Evolutionary conservation across 2,113 vertebrate genomes (phyloP).

Genomic region (Hypomesus transpacificus): DNA sequence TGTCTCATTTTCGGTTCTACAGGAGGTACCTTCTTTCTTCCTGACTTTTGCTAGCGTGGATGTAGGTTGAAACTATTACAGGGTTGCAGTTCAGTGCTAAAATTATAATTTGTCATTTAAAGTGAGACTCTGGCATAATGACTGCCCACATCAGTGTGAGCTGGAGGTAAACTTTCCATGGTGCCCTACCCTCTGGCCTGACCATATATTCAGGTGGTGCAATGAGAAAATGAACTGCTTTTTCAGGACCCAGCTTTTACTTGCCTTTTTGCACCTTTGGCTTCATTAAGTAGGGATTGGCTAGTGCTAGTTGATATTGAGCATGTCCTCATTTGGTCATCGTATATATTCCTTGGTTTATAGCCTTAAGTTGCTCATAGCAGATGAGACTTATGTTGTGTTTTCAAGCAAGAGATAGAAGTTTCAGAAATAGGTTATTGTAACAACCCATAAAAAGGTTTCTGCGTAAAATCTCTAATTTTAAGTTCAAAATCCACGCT

Average conservation of each 20-base stretch:
- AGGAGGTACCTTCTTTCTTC: not conserved
- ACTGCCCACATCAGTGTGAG: slow-evolving; percentile 3
- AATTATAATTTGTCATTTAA: not conserved
- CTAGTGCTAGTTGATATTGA: not conserved
- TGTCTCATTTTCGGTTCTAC: not conserved
- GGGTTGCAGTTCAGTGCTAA: not conserved
- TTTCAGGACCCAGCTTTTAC: not conserved
- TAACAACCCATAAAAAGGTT: not conserved
- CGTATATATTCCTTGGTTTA: not conserved
- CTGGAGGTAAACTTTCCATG: not conserved
- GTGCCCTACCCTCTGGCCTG: not conserved
- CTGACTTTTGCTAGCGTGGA: too few species aligned
- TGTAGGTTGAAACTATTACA: too few species aligned
- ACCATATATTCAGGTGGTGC: slow-evolving; percentile 1
- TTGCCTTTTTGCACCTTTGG: not conserved
- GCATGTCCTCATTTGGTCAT: slow-evolving; percentile 3
- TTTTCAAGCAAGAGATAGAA: slow-evolving; percentile 4
- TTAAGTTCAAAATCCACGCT: slow-evolving; percentile 10
- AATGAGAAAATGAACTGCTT: slow-evolving; percentile 2
- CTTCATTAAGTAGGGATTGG: slow-evolving; percentile 3
- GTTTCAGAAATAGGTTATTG: not conserved
- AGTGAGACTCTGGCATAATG: not conserved
- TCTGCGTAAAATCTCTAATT: slow-evolving; percentile 2
- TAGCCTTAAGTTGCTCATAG: not conserved
- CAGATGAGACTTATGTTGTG: not conserved